Percentiles rank a stretch among this genome's conserved stretches.
These are phyloP conservation scores for Pinna nobilis DNA, from an alignment of 1,140 invertebrate species.

Conservation along the genomic window DNA sequence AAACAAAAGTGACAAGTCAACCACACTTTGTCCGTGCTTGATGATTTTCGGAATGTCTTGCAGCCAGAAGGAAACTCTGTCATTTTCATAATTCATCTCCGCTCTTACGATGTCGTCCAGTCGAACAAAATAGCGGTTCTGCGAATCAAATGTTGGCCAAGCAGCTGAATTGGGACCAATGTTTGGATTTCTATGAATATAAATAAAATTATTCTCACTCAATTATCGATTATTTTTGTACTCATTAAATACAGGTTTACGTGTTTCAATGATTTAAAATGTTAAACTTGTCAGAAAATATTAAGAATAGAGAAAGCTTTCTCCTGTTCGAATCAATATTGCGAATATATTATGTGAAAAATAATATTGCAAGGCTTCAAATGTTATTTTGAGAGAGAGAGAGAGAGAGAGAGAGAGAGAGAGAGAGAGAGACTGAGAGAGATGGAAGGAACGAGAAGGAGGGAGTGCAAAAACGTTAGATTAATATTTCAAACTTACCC, in stretches of 20 bases:
- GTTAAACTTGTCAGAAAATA: no score
- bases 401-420: no score
- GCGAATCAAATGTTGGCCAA: conserved; percentile 39
- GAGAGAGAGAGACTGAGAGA: not conserved
- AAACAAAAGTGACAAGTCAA: no score
- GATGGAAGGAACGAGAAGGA: not conserved
- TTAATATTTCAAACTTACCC: conserved; percentile 4
- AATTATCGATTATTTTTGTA: no score
- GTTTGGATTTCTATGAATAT: conserved; percentile 19
- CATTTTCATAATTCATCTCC: not conserved
- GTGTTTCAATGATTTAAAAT: no score
- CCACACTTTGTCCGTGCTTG: not conserved
- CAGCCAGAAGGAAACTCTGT: not conserved
- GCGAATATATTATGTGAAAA: not conserved
- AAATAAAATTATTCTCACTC: no score
- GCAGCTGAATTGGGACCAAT: not conserved
- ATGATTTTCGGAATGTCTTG: not conserved
- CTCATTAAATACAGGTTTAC: no score
- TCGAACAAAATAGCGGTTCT: not conserved
- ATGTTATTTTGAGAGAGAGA: no score
- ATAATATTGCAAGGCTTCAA: not conserved
- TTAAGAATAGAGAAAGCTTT: no score
- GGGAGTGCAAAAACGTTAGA: not conserved
- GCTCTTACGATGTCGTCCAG: conserved; percentile 1
- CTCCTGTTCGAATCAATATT: no score